Evolutionary conservation across 2,113 vertebrate genomes (phyloP), one percentile per base, ranked within the genome.

Genomic region (Leptobrachium leishanense): DNA sequence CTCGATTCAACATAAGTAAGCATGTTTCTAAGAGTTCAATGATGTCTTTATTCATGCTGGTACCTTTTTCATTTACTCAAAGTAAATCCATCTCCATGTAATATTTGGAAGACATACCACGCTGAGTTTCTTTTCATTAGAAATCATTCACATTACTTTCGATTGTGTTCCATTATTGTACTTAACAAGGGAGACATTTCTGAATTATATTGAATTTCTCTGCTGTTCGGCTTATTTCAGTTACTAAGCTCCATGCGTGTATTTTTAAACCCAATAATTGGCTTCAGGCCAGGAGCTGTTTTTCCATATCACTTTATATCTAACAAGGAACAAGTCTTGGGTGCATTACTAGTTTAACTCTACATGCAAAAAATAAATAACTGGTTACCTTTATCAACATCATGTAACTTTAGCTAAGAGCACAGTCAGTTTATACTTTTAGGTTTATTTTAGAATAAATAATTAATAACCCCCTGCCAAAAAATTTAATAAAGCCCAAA

Each of bases 41-140:
- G 44, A 68, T 13, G 42, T 41, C 12, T 68, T 11, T 43, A 68
- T 68, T 68, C 42, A 68, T 43, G 13, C 40, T 39, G 31, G 20
- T 66, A 42, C 67, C 13, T 43, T 68, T 41, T n/a, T 68, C 42
- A 43, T 68, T 43, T 68, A 44, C 67, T 44, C 67, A 68, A 43
- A 44, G 40, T 12, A 43, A 68, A 43, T 39, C 31, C n/a, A 64
- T 64, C 62, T 64, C 62, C 62, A 31, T 39, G 31, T 64, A 64
- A 64, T 31, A 39, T 64, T 64, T 64, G 20, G 8, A 1, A 39
- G 6, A 13, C 20, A 64, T 64, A 4, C n/a, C 13, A 31, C 5
- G 59, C 13, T 39, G 13, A 13, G n/a, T 31, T 20, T 64, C 31
- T 64, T 64, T 20, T 64, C 62, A 64, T 5, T 59, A 59, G 11